Evolutionary conservation across 2,797 vertebrate genomes (phyloP), one percentile per base, ranked within the genome.

Genomic region (Rhynchotus rufescens): DNA sequence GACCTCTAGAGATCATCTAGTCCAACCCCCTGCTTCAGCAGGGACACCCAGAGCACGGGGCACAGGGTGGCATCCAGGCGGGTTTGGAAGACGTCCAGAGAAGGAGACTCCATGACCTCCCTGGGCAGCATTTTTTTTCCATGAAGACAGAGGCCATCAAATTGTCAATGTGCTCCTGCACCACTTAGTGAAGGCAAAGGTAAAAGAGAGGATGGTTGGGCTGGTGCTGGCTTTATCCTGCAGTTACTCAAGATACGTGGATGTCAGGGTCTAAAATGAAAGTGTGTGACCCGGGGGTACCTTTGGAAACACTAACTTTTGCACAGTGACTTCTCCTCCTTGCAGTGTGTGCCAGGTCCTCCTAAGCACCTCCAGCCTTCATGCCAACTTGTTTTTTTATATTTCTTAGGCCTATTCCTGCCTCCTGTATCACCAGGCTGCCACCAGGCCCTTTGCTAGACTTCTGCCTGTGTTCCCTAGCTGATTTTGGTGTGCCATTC

Each of bases 101-200:
- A 40, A 40, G 40, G 40, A 40, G 40, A 40, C 40, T 40, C 40
- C 40, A 40, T 5, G 5, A 40, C 40, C 40, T 40, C 12, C 40
- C 40, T 40, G 40, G 12, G 40, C 40, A 60, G 57, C 10, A 0
- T 40, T 44, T 44, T 19, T 42, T 16, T 1, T 15, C 34, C 4
- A 11, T 54, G 28, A 54, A n/a, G 28, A 6, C 16, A n/a, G 52
- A 54, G 21, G 85, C 26, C 22, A 26, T 32, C 59, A 10, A 23
- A 1, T 51, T 22, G 2, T 16, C 21, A 44, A 52, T 1, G 1
- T 61, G 1, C 42, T 45, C 32, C 74, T 65, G 77, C 61, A 30
- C 56, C 22, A 0, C 15, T 17, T 0, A 8, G 0, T 26, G 73
- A 22, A 56, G 67, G 68, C 49, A 11, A 12, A 60, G 64, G 68